Evolutionary conservation across 2,797 vertebrate species (phyloP).

Genomic region (Paguma larvata): DNA sequence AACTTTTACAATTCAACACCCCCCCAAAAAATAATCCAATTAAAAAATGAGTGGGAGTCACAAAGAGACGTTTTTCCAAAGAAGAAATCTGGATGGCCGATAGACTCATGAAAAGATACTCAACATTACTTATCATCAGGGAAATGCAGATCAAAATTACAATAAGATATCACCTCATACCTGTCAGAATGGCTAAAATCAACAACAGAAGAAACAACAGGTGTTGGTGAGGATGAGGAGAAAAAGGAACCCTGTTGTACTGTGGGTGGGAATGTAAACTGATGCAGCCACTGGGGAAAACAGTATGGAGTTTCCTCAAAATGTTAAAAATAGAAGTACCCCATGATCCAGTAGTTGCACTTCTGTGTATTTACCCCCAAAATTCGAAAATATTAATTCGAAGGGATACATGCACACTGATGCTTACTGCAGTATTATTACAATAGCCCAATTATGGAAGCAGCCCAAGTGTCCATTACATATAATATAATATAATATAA

Average conservation of each 20-base stretch:
- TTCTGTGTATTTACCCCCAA: neutral
- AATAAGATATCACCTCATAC: neutral
- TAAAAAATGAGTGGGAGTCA: neutral
- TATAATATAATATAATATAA: neutral
- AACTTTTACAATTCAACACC: neutral
- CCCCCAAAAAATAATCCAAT: neutral
- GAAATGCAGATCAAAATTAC: neutral
- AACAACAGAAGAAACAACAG: neutral
- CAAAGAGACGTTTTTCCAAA: neutral
- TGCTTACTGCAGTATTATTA: neutral
- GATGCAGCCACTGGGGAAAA: neutral
- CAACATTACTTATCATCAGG: neutral
- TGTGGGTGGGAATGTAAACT: neutral
- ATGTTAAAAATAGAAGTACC: neutral
- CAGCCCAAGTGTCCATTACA: neutral
- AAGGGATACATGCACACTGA: neutral
- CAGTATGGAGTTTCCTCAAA: neutral
- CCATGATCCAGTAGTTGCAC: neutral
- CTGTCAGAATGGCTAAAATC: neutral
- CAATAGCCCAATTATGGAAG: neutral
- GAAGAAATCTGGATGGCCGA: neutral
- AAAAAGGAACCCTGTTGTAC: neutral
- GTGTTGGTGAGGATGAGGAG: neutral
- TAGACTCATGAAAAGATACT: neutral
- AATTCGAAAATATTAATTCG: neutral